These are phyloP conservation scores for Amphilophus citrinellus DNA, from an alignment of 2,113 vertebrate genomes.

Conservation along the genomic window DNA sequence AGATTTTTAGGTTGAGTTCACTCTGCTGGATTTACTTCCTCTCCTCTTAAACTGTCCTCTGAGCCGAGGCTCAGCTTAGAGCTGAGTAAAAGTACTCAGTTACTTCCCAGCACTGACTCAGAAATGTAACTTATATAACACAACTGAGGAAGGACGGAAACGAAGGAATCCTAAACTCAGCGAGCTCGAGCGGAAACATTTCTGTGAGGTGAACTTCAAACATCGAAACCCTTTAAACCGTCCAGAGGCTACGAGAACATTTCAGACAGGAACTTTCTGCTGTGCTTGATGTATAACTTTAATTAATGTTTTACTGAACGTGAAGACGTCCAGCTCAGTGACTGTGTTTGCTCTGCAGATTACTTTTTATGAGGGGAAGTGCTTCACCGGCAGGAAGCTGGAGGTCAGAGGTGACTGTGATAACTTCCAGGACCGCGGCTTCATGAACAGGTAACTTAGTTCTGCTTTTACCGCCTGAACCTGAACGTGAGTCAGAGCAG, in stretches of 20 bases:
- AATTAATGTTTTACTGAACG: not conserved
- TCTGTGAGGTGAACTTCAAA: not conserved
- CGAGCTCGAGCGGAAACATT: too few species aligned
- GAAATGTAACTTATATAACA: not conserved
- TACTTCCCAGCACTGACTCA: not conserved
- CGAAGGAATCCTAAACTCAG: too few species aligned
- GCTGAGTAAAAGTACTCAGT: not conserved
- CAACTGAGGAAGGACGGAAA: fast-evolving
- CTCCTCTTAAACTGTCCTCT: not conserved
- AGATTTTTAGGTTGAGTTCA: too few species aligned
- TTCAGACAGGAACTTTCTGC: fast-evolving
- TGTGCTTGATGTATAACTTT: fast-evolving
- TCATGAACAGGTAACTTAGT: constrained; percentile 82
- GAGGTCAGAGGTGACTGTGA: constrained; percentile 89
- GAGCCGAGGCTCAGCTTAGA: not conserved
- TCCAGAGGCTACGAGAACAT: fast-evolving
- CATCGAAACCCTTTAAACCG: too few species aligned
- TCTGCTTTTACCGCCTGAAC: not conserved
- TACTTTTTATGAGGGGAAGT: constrained; percentile 89
- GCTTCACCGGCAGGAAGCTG: constrained; percentile 90
- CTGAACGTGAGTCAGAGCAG: not conserved
- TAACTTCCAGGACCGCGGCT: constrained; percentile 92
- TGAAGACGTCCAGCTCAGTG: not conserved
- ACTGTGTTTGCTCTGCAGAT: constrained; percentile 77
- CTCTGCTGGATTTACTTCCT: too few species aligned